Evolutionary conservation across 2,888 invertebrate species (phyloP).

Genomic region (Drosophila anomalata): DNA sequence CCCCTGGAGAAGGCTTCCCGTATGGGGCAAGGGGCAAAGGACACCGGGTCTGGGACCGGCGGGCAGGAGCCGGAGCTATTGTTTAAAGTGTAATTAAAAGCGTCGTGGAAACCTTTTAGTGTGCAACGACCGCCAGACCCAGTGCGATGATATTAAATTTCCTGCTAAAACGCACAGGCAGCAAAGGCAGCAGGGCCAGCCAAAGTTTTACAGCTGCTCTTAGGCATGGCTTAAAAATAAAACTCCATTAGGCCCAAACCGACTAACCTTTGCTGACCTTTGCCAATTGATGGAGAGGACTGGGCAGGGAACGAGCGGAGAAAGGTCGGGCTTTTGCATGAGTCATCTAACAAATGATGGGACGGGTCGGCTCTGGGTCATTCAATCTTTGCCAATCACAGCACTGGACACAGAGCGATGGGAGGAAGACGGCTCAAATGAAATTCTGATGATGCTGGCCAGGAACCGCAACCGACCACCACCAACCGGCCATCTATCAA

Average conservation of each 20-base stretch:
- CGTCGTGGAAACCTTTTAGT: constrained; percentile 75
- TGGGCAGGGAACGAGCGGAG: constrained; percentile 1
- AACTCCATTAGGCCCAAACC: constrained; percentile 45
- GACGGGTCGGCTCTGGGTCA: constrained; percentile 27
- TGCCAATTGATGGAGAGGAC: constrained; percentile 54
- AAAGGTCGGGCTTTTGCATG: constrained; percentile 49
- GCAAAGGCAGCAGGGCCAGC: constrained; percentile 17
- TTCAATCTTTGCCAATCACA: constrained; percentile 57
- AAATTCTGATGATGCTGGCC: constrained; percentile 15
- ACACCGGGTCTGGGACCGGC: no score
- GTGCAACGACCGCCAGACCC: constrained; percentile 38
- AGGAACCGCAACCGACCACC: neutral
- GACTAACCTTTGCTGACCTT: constrained; percentile 69
- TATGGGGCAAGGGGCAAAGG: neutral
- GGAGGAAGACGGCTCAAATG: constrained; percentile 3
- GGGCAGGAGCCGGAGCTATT: constrained; percentile 51
- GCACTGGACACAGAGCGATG: constrained; percentile 5
- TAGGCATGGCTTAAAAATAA: constrained; percentile 55
- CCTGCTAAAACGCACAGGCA: constrained; percentile 31
- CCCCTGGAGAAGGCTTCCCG: constrained; percentile 2
- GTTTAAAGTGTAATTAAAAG: constrained; percentile 77
- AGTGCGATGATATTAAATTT: constrained; percentile 69
- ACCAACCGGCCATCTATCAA: constrained; percentile 23
- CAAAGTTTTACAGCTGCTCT: constrained; percentile 28
- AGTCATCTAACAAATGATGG: constrained; percentile 75